Evolutionary conservation across 2,888 invertebrate species (phyloP).

Genomic region (Mesorhabditis spiculigera): DNA sequence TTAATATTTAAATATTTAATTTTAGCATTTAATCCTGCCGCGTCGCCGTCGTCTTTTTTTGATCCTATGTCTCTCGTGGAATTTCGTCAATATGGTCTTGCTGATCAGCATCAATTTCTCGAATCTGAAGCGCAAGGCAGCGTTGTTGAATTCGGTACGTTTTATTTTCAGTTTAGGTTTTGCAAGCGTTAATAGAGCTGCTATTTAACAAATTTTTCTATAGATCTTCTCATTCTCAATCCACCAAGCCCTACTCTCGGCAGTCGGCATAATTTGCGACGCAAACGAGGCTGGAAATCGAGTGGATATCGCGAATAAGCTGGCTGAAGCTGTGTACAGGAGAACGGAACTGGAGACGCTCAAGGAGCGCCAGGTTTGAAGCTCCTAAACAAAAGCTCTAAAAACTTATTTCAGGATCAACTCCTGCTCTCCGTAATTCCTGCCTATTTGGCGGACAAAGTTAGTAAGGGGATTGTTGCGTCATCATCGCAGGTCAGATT

Average conservation of each 20-base stretch:
- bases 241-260: constrained; percentile 46
- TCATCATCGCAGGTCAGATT: neutral
- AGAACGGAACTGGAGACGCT: constrained; percentile 56
- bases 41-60: constrained; percentile 54
- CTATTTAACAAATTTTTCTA: constrained; percentile 11
- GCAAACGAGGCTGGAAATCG: constrained; percentile 53
- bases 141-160: constrained; percentile 40
- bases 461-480: constrained; percentile 58
- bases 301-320: constrained; percentile 48
- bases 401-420: constrained; percentile 71
- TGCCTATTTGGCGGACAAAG: constrained; percentile 89
- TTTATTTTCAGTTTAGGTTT: neutral
- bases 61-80: constrained; percentile 43
- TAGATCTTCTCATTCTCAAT: constrained; percentile 46
- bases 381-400: neutral
- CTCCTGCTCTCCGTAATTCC: constrained; percentile 86
- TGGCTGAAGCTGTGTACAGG: constrained; percentile 54
- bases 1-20: constrained; percentile 39
- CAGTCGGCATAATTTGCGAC: constrained; percentile 52
- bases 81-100: constrained; percentile 44
- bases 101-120: constrained; percentile 32
- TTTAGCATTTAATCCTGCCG: constrained; percentile 47
- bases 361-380: constrained; percentile 50
- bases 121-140: constrained; percentile 24
- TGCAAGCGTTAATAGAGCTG: neutral